A percentile compares a stretch with the other conserved stretches of the same genome.
Evolutionary conservation across 2,888 invertebrate species (phyloP).

Genomic region (Synanthedon tipuliformis): DNA sequence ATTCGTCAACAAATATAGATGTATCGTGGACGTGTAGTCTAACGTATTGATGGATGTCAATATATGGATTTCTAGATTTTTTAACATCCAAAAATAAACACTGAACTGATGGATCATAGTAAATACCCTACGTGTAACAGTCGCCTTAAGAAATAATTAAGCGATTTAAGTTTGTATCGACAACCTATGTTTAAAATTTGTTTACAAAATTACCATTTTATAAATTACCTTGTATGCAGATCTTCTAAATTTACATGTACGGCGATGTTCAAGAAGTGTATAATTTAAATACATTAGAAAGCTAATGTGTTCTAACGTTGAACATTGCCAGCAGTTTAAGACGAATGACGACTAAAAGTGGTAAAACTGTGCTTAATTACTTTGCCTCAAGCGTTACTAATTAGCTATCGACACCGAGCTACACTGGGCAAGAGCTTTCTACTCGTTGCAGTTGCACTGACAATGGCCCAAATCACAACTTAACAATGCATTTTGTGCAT

Average conservation of each 20-base stretch:
- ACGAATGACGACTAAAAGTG: neutral
- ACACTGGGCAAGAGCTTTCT: neutral
- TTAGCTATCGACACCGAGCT: neutral
- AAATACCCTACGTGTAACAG: too few species aligned
- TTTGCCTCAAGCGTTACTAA: neutral
- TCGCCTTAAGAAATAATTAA: too few species aligned
- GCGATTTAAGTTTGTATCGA: too few species aligned
- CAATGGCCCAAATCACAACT: neutral
- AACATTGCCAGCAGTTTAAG: neutral
- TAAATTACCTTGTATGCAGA: too few species aligned
- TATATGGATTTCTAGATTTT: too few species aligned
- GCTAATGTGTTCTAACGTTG: neutral
- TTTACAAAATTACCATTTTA: too few species aligned
- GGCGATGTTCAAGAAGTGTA: neutral
- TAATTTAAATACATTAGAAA: neutral
- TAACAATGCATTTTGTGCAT: neutral
- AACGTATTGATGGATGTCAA: too few species aligned
- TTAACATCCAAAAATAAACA: too few species aligned
- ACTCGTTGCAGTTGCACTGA: neutral
- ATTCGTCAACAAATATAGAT: too few species aligned
- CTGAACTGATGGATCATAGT: too few species aligned
- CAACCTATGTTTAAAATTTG: too few species aligned
- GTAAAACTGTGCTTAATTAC: neutral
- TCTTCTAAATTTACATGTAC: neutral
- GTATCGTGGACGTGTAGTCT: too few species aligned